phyloP scores from a whole-genome alignment of 2,888 invertebrate genomes.

The Tachina fera region DNA sequence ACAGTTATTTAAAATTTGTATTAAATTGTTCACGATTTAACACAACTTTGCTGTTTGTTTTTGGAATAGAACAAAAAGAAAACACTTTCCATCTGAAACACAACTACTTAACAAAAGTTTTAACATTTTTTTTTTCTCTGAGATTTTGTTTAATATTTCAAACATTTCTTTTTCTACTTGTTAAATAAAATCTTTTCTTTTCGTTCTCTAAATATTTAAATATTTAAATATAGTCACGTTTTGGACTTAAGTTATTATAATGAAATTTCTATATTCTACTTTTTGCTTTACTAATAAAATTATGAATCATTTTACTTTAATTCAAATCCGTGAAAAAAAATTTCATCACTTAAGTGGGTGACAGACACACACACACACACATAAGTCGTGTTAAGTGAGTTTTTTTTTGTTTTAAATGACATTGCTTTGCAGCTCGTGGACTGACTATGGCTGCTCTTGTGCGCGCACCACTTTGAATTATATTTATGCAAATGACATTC shows the following conservation, averaged over 20 bases:
- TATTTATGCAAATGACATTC: constrained; percentile 70
- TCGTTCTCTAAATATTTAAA: neutral
- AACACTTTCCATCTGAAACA: neutral
- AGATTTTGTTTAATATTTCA: neutral
- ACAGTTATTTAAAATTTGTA: constrained; percentile 5
- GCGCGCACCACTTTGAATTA: constrained; percentile 53
- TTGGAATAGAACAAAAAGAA: neutral
- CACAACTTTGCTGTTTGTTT: constrained; percentile 15
- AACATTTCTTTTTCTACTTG: neutral
- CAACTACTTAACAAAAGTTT: neutral
- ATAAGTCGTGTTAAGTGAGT: constrained; percentile 12
- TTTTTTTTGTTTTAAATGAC: neutral
- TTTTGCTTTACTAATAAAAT: constrained; percentile 20
- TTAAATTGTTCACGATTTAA: constrained; percentile 39
- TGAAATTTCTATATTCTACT: constrained; percentile 51
- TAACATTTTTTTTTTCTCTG: neutral
- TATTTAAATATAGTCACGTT: constrained; percentile 59
- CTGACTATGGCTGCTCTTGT: constrained; percentile 18
- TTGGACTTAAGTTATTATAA: constrained; percentile 61
- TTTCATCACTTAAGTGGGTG: constrained; percentile 23
- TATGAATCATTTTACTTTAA: constrained; percentile 53
- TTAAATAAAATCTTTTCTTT: neutral
- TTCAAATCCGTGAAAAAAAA: constrained; percentile 57
- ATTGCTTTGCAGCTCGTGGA: neutral
- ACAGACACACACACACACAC: neutral